Base-by-base conservation (phyloP, 2,797 vertebrate species). In the Myotis vivesi region DNA sequence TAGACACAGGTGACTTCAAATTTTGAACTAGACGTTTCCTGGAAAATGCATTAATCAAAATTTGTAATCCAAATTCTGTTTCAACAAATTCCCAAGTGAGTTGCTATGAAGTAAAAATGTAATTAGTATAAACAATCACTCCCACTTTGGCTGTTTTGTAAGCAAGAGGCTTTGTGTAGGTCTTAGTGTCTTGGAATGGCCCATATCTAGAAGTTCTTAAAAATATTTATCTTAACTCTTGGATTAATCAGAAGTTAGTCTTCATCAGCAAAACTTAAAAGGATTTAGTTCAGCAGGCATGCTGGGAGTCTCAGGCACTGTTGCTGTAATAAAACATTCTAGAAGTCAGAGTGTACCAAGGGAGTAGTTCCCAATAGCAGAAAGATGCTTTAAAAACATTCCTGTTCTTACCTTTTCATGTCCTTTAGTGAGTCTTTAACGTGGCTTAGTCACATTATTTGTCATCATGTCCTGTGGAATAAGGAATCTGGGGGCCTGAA, bases 241-340 rank as follows among this genome's bases (percentile, higher is more conserved):
- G 68, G 51, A 13, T 81, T 93, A 76, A 69, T 91, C 66, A 68
- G 66, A 96, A 94, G 46, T 92, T 57, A 62, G 11, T 87, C 23
- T 94, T 86, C n/a, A 69, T 55, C 57, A 79, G 15, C 53, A 82
- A 55, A 80, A 51, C 72, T 79, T 88, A 73, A 89, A 77, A 77
- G 25, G 83, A 53, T 79, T 59, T 59, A 59, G 68, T 80, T 80
- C 73, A 73, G 6, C 57, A 76, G 66, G 69, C 38, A 13, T 69
- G 30, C 49, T 64, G 4, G 55, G 22, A 49, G 25, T 82, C 53
- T 90, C 57, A 55, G 38, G 51, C 22, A 30, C 53, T 93, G 44
- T 84, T 36, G 76, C 30, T 59, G n/a, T 73, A 44, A 69, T 57
- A 84, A 93, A 81, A 68, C 49, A 41, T 77, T 89, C 64, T 82